phyloP scores from a whole-genome alignment of 2,888 invertebrate species.

The Apodemia mormo region DNA sequence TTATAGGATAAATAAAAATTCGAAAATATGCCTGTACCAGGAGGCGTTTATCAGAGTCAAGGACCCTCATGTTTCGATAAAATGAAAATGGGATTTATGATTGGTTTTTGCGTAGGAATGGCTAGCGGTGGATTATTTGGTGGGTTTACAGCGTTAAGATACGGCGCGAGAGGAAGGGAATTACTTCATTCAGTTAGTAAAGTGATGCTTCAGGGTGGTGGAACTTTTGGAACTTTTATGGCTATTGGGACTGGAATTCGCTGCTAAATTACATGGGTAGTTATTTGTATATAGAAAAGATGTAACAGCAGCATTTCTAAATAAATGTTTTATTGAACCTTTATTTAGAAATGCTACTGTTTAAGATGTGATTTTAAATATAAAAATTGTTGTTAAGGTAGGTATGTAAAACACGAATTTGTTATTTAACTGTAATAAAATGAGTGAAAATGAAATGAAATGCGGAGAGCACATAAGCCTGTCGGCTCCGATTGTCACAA shows the following conservation, averaged over 20 bases:
- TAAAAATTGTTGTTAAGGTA: conserved; percentile 7
- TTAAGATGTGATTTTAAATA: conserved; percentile 11
- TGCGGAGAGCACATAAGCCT: too few relatives aligned
- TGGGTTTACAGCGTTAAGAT: conserved; percentile 95
- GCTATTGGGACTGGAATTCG: conserved; percentile 93
- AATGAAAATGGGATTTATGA: conserved; percentile 97
- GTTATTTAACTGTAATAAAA: background rate
- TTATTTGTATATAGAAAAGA: conserved; percentile 50
- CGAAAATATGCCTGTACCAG: conserved; percentile 88
- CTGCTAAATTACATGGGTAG: conserved; percentile 77
- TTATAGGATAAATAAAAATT: background rate
- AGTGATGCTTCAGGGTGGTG: conserved; percentile 98
- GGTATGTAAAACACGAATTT: background rate
- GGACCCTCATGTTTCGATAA: conserved; percentile 95
- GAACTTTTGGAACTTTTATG: conserved; percentile 99
- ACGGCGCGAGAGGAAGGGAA: conserved; percentile 95
- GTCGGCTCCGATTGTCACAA: too few relatives aligned
- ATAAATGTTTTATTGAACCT: too few relatives aligned
- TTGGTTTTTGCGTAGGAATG: conserved; percentile 98
- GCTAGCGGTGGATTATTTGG: conserved; percentile 98
- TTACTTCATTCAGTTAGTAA: conserved; percentile 96
- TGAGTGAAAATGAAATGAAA: background rate
- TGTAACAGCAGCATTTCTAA: conserved; percentile 14
- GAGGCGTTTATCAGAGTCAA: conserved; percentile 86
- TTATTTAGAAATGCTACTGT: too few relatives aligned